Percentiles rank a stretch among this genome's conserved stretches.
Evolutionary conservation across 2,113 vertebrate genomes (phyloP).

Genomic region (Perca fluviatilis): DNA sequence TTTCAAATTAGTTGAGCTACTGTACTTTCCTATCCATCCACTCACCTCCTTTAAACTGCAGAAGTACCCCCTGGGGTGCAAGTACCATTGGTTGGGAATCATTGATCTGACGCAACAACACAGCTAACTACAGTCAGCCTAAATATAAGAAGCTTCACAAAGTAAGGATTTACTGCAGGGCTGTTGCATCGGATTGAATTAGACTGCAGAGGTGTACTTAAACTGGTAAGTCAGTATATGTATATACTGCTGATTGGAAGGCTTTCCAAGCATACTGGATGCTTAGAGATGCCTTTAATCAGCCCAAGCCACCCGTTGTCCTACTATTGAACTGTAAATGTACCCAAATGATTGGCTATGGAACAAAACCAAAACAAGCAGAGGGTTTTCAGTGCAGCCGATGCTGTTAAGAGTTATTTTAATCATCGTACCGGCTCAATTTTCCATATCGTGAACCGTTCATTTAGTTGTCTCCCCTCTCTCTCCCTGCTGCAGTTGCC

Average conservation of each 20-base stretch:
- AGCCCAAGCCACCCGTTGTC: slow-evolving; percentile 2
- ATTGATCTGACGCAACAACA: not conserved
- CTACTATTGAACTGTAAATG: slow-evolving; percentile 45
- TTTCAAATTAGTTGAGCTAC: too few relatives aligned
- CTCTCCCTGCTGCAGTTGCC: slow-evolving; percentile 6
- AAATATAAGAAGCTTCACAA: not conserved
- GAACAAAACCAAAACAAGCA: slow-evolving; percentile 38
- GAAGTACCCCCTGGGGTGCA: too few relatives aligned
- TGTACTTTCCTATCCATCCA: too few relatives aligned
- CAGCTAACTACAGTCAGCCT: not conserved
- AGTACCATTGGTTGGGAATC: too few relatives aligned
- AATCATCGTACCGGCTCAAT: slow-evolving; percentile 34
- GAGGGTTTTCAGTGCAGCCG: slow-evolving; percentile 2
- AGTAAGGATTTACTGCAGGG: not conserved
- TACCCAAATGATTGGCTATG: slow-evolving; percentile 37
- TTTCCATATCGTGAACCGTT: slow-evolving; percentile 19
- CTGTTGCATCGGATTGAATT: not conserved
- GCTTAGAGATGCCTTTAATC: slow-evolving; percentile 36
- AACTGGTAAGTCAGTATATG: not conserved
- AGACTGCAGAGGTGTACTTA: not conserved
- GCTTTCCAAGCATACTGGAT: slow-evolving; percentile 19
- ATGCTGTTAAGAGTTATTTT: slow-evolving; percentile 24
- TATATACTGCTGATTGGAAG: slow-evolving; percentile 33
- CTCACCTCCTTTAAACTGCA: too few relatives aligned
- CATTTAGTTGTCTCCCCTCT: slow-evolving; percentile 10